Conservation (phyloP, 2,113 vertebrate species). For the Cardinalis cardinalis region DNA sequence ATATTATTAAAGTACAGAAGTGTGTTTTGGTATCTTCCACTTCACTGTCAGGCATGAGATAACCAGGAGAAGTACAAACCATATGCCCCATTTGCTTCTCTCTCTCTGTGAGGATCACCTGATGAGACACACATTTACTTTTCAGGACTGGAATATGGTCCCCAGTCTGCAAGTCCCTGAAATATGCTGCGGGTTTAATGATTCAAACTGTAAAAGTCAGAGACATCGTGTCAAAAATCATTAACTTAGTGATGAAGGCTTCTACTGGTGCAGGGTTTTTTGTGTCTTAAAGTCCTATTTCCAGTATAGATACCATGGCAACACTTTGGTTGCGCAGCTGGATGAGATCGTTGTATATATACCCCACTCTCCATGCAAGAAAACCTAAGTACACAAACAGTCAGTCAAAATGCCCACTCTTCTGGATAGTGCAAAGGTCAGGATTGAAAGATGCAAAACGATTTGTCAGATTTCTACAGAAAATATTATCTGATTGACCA, state of each 20-base stretch:
- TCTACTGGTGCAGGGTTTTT: background rate
- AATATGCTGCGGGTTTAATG: background rate
- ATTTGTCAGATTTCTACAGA: background rate
- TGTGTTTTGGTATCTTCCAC: background rate
- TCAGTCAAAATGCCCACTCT: background rate
- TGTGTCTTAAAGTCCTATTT: background rate
- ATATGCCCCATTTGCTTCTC: background rate
- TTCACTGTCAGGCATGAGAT: background rate
- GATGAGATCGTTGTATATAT: rapidly evolving
- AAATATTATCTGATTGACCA: background rate
- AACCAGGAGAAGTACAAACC: background rate
- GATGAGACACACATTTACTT: background rate
- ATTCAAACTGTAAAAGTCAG: background rate
- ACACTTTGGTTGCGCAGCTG: background rate
- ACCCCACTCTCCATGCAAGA: background rate
- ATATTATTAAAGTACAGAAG: background rate
- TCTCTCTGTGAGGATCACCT: background rate
- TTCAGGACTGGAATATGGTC: background rate
- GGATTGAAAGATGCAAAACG: background rate
- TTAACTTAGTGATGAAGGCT: background rate
- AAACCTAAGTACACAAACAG: background rate
- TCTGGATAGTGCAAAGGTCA: background rate
- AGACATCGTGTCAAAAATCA: background rate
- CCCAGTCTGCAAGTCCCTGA: background rate
- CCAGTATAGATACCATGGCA: rapidly evolving